These are phyloP conservation scores for Monopis laevigella DNA, from an alignment of 2,888 invertebrate genomes.

Conservation along the genomic window DNA sequence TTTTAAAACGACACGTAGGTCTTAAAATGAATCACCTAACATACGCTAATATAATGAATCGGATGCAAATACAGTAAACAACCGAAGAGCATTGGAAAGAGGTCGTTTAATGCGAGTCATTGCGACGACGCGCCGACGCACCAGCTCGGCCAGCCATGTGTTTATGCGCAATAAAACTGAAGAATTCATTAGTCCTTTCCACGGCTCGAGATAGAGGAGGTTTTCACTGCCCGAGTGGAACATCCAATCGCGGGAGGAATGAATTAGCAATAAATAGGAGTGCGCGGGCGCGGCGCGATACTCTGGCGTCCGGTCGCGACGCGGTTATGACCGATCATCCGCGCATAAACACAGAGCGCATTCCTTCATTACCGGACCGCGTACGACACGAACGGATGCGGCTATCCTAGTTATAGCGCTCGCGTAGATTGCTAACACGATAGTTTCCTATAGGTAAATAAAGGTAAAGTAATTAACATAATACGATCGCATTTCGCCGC, in stretches of 20 bases:
- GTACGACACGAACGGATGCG: background rate
- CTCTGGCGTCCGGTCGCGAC: constrained; percentile 3
- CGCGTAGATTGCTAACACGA: constrained; percentile 2
- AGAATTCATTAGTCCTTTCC: constrained; percentile 16
- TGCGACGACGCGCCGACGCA: constrained; percentile 2
- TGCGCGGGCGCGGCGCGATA: background rate
- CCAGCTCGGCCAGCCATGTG: constrained; percentile 12
- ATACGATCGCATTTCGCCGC: constrained; percentile 37
- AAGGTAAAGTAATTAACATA: constrained; percentile 35
- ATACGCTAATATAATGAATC: constrained; percentile 6
- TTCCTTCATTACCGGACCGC: background rate
- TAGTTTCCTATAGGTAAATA: constrained; percentile 19
- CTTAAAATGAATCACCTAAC: constrained; percentile 11
- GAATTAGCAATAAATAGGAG: constrained; percentile 15
- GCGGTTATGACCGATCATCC: constrained; percentile 7
- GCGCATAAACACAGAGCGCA: constrained; percentile 9
- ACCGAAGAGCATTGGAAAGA: constrained; percentile 8
- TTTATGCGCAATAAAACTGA: constrained; percentile 18
- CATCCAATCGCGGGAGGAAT: constrained; percentile 11
- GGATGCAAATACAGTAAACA: constrained; percentile 12
- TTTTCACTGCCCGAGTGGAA: constrained; percentile 11
- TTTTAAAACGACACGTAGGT: background rate
- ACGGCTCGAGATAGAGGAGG: constrained; percentile 8
- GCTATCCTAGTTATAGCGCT: background rate
- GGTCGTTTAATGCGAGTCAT: constrained; percentile 10